These are phyloP conservation scores for Seriola aureovittata DNA, from an alignment of 2,113 vertebrate species.

Conservation along the genomic window DNA sequence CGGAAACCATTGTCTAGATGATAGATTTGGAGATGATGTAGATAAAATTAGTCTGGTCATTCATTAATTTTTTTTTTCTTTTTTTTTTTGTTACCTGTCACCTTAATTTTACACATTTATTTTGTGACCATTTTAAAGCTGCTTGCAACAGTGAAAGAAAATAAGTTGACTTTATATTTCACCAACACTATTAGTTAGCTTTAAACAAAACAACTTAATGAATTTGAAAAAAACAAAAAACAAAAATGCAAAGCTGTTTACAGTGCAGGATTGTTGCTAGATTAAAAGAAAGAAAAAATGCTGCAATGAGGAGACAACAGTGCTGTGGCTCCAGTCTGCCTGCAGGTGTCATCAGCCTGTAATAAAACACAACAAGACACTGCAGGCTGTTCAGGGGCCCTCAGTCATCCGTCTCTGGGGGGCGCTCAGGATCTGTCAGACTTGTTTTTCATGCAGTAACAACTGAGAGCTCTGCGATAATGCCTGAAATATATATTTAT, in stretches of 20 bases:
- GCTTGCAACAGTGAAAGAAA: background rate
- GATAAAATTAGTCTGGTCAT: background rate
- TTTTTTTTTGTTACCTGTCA: background rate
- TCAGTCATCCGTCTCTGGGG: background rate
- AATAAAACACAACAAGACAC: conserved; percentile 8
- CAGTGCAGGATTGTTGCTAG: background rate
- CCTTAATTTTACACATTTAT: background rate
- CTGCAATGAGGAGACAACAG: background rate
- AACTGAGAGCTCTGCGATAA: background rate
- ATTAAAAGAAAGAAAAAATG: background rate
- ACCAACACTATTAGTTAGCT: background rate
- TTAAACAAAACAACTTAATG: background rate
- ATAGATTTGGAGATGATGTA: background rate
- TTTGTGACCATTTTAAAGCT: background rate
- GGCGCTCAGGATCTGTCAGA: background rate
- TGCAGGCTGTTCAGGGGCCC: background rate
- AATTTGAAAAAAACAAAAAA: background rate
- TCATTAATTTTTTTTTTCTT: background rate
- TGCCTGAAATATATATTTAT: conserved; percentile 5
- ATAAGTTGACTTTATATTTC: background rate
- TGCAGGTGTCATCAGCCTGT: conserved; percentile 62
- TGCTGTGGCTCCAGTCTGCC: conserved; percentile 21
- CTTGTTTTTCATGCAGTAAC: background rate
- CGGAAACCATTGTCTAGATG: conserved; percentile 13
- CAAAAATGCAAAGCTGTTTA: background rate